phyloP scores from a whole-genome alignment of 2,888 invertebrate genomes.

The Helleia helle region DNA sequence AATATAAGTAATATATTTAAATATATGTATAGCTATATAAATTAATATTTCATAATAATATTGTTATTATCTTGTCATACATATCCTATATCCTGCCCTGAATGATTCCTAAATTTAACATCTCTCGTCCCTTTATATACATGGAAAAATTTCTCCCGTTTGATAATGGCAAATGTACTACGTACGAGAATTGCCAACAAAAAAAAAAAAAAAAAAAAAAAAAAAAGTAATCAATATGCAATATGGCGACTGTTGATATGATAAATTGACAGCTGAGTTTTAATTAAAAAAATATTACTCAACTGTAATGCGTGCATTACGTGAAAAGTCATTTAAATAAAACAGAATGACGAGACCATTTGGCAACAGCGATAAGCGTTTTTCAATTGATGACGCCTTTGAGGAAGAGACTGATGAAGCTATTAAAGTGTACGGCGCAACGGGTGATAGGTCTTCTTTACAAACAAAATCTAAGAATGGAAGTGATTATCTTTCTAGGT shows the following conservation, averaged over 20 bases:
- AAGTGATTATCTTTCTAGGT: conserved; percentile 56
- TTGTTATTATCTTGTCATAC: too few species aligned
- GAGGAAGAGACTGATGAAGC: conserved; percentile 87
- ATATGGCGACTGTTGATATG: conserved; percentile 62
- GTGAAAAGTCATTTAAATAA: conserved; percentile 34
- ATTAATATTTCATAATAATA: too few species aligned
- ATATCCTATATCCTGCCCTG: too few species aligned
- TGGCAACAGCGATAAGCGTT: conserved; percentile 76
- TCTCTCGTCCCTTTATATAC: too few species aligned
- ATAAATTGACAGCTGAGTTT: conserved; percentile 69
- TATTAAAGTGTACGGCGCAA: conserved; percentile 82
- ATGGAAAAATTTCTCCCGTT: too few species aligned
- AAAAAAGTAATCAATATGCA: too few species aligned
- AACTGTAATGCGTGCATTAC: conserved; percentile 48
- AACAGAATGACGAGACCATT: conserved; percentile 65
- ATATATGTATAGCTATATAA: too few species aligned
- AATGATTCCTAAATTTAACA: too few species aligned
- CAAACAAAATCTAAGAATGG: conserved; percentile 64
- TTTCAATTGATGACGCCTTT: conserved; percentile 89
- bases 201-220: too few species aligned
- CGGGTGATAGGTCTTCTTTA: conserved; percentile 81
- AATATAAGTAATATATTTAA: too few species aligned
- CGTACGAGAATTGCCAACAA: too few species aligned
- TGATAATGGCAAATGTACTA: too few species aligned
- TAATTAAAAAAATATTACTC: conserved; percentile 31